Percentiles rank a stretch among this genome's conserved stretches.
Conservation (phyloP, 2,888 invertebrate species). For the Timema podura region DNA sequence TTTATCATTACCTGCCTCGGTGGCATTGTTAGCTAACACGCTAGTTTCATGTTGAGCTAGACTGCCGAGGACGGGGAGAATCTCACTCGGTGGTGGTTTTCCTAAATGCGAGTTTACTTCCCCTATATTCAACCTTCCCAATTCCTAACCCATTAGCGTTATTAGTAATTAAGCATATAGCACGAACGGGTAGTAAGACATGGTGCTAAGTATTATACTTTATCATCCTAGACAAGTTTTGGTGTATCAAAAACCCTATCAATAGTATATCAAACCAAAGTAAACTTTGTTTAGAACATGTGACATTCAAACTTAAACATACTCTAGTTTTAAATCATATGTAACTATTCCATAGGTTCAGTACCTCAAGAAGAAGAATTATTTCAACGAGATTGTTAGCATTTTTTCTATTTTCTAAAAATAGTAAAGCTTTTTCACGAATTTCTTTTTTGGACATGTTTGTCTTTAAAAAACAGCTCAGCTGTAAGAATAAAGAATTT, state of each 20-base stretch:
- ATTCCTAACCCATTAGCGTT: too few relatives aligned
- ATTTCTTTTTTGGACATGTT: slow-evolving; percentile 49
- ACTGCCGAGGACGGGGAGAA: too few relatives aligned
- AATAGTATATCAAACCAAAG: neutral
- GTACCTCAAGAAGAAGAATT: slow-evolving; percentile 63
- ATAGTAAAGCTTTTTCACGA: slow-evolving; percentile 65
- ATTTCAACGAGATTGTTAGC: slow-evolving; percentile 64
- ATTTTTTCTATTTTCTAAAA: slow-evolving; percentile 61
- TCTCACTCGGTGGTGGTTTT: neutral
- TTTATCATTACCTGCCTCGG: too few relatives aligned
- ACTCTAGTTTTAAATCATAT: too few relatives aligned
- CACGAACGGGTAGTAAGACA: too few relatives aligned
- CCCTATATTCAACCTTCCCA: too few relatives aligned
- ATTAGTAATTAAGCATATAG: too few relatives aligned
- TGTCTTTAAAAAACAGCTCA: too few relatives aligned
- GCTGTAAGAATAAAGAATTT: too few relatives aligned
- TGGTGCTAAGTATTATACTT: neutral
- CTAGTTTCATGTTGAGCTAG: too few relatives aligned
- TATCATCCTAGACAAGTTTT: neutral
- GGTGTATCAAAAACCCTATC: neutral
- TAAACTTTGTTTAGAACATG: neutral
- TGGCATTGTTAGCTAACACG: too few relatives aligned
- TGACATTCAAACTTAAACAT: neutral
- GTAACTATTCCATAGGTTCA: slow-evolving; percentile 26
- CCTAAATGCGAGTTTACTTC: too few relatives aligned